A percentile compares a stretch with the other conserved stretches of the same genome.
These are phyloP conservation scores for Hemicrepidius hirtus DNA, from an alignment of 2,888 invertebrate species.

Conservation along the genomic window DNA sequence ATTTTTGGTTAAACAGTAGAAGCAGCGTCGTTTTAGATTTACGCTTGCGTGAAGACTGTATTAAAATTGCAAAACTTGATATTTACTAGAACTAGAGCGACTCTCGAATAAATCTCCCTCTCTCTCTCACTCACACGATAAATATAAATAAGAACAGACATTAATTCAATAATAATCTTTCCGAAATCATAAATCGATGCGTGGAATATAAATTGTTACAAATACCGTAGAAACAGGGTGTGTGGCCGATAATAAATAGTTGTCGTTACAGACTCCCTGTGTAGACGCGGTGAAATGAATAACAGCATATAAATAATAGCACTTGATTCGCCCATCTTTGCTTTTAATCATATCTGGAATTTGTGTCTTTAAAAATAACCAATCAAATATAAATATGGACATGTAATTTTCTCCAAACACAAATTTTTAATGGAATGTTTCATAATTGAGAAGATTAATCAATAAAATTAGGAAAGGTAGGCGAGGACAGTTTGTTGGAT, in stretches of 20 bases:
- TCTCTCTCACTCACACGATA: neutral
- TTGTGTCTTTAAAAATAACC: neutral
- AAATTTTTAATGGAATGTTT: too few species aligned
- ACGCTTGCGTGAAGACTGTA: conserved; percentile 28
- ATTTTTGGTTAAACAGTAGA: conserved; percentile 36
- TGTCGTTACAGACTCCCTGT: conserved; percentile 66
- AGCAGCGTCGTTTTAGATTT: conserved; percentile 31
- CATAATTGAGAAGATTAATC: too few species aligned
- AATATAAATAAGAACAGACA: neutral
- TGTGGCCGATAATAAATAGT: conserved; percentile 68
- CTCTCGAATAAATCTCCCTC: too few species aligned
- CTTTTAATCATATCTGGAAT: conserved; percentile 14
- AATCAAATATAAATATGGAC: neutral
- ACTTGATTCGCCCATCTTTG: conserved; percentile 49
- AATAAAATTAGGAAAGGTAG: too few species aligned
- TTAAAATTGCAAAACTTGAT: conserved; percentile 13
- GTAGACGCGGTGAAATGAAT: conserved; percentile 64
- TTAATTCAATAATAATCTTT: conserved; percentile 20
- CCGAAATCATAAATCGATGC: conserved; percentile 37
- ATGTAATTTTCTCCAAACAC: too few species aligned
- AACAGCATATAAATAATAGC: conserved; percentile 67
- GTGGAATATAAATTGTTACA: conserved; percentile 54
- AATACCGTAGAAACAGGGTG: conserved; percentile 60
- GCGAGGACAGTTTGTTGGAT: too few species aligned
- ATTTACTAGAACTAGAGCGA: too few species aligned